These are phyloP conservation scores for Thalassaphorura encarpata DNA, from an alignment of 1,140 invertebrate species.

Conservation along the genomic window DNA sequence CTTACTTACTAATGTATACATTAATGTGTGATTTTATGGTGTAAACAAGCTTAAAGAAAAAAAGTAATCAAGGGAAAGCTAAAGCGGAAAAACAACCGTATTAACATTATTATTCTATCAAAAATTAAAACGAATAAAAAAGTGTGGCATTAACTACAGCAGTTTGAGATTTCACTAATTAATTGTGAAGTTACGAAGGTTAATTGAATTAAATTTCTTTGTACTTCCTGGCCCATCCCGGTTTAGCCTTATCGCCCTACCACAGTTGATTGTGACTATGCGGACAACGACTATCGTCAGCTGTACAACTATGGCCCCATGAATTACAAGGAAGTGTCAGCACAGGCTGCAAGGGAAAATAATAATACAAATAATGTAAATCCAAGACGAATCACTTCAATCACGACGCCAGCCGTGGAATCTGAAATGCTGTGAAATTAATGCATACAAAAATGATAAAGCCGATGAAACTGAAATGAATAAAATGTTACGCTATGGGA, in stretches of 20 bases:
- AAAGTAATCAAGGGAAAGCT: no score
- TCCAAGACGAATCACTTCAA: not conserved
- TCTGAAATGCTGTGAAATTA: slow-evolving; percentile 26
- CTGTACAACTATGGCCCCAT: slow-evolving; percentile 68
- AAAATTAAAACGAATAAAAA: no score
- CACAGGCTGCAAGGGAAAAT: slow-evolving; percentile 22
- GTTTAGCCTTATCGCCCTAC: slow-evolving; percentile 55
- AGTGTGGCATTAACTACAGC: no score
- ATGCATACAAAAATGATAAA: not conserved
- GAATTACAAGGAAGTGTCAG: slow-evolving; percentile 75
- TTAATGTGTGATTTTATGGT: no score
- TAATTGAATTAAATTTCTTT: not conserved
- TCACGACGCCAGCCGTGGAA: slow-evolving; percentile 12
- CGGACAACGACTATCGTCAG: slow-evolving; percentile 69
- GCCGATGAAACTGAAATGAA: not conserved
- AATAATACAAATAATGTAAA: slow-evolving; percentile 14
- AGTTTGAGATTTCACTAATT: no score
- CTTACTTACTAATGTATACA: no score
- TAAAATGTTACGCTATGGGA: no score
- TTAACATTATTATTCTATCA: no score
- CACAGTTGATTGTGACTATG: slow-evolving; percentile 69
- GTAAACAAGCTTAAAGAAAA: no score
- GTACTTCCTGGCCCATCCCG: not conserved
- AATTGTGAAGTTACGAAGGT: no score
- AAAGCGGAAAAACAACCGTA: no score